phyloP scores from a whole-genome alignment of 2,113 vertebrate species.

The Oxyura jamaicensis region DNA sequence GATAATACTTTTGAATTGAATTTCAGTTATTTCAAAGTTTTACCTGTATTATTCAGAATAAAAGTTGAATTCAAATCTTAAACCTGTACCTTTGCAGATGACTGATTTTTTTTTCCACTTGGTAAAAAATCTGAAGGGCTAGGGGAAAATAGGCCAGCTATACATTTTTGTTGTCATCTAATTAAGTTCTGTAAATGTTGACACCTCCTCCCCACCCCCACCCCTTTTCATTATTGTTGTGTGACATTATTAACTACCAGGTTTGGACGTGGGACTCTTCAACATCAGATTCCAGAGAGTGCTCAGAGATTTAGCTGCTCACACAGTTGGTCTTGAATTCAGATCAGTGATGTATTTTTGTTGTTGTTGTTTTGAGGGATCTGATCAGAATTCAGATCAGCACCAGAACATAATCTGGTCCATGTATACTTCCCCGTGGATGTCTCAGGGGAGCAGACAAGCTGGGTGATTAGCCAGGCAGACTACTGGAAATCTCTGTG shows the following conservation, averaged over 20 bases:
- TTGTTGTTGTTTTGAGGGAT: not conserved
- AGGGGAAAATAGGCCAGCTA: not conserved
- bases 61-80: not conserved
- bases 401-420: not conserved
- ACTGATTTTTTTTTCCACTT: slow-evolving; percentile 13
- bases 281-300: slow-evolving; percentile 57
- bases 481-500: not conserved
- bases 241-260: slow-evolving; percentile 49
- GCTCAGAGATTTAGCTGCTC: slow-evolving; percentile 1
- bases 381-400: not conserved
- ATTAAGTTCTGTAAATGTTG: slow-evolving; percentile 60
- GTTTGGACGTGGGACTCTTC: slow-evolving; percentile 47
- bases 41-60: not conserved
- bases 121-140: not conserved
- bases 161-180: slow-evolving; percentile 73
- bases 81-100: not conserved
- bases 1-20: not conserved
- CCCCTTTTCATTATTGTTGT: slow-evolving; percentile 64
- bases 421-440: not conserved
- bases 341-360: slow-evolving; percentile 2
- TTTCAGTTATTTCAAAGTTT: not conserved
- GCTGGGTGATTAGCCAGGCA: not conserved
- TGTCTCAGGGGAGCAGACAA: not conserved
- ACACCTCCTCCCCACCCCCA: not conserved
- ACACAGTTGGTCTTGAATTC: slow-evolving; percentile 23